Conservation (phyloP, 2,888 invertebrate genomes). For the Xanthia togata region DNA sequence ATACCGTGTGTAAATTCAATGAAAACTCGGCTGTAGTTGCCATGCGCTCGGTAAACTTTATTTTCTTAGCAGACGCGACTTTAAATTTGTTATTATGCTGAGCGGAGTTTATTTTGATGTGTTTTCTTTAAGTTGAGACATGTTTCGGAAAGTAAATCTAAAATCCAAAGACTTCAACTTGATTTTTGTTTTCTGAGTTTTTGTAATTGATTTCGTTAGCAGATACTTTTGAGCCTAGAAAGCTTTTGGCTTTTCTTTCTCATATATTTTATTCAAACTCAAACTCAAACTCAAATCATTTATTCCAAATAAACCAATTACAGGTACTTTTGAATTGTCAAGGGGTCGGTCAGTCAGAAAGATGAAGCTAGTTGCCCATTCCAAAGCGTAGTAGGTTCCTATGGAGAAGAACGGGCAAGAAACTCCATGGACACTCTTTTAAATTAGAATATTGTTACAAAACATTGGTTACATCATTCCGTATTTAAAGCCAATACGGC, state of each 20-base stretch:
- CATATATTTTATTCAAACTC: neutral
- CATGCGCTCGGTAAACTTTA: constrained; percentile 55
- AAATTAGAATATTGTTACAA: too few species aligned
- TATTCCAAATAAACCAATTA: too few species aligned
- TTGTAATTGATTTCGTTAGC: constrained; percentile 27
- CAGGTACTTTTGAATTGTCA: too few species aligned
- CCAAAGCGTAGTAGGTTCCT: too few species aligned
- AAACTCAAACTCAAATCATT: too few species aligned
- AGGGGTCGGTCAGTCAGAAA: too few species aligned
- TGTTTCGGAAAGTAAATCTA: constrained; percentile 47
- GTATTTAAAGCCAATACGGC: neutral
- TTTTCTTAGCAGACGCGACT: constrained; percentile 60
- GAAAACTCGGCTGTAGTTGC: constrained; percentile 50
- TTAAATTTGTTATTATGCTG: constrained; percentile 62
- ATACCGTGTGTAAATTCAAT: constrained; percentile 62
- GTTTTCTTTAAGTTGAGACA: constrained; percentile 53
- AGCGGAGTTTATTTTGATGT: constrained; percentile 63
- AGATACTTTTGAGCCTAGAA: neutral
- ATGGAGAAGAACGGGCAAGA: too few species aligned
- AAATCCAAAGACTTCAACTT: constrained; percentile 19
- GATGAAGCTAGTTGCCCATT: too few species aligned
- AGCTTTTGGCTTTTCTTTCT: constrained; percentile 2
- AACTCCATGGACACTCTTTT: too few species aligned
- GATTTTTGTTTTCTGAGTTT: constrained; percentile 28
- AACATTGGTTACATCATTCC: too few species aligned